Percentiles rank a stretch among this genome's conserved stretches.
These are phyloP conservation scores for Agelas oroides DNA, from an alignment of 37 sponge, comb jelly and placozoan genomes.

Conservation along the genomic window DNA sequence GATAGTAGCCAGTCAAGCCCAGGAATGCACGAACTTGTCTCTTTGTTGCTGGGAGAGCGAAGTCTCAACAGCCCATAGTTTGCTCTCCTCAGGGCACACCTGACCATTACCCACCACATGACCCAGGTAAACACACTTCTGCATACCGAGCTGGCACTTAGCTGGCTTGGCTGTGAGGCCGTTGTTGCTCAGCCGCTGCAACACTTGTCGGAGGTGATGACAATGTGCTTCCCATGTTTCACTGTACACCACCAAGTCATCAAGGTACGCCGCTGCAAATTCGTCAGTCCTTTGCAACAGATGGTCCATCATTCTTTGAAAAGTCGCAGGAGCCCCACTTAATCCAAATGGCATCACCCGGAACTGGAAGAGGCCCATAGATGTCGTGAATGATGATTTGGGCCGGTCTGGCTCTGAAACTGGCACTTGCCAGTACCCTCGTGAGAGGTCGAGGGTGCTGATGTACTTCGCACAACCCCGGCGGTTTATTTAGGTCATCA, in stretches of 20 bases:
- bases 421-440: conserved; percentile 81
- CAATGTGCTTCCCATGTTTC: conserved; percentile 63
- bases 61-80: conserved; percentile 57
- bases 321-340: conserved; percentile 72
- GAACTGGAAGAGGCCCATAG: conserved; percentile 69
- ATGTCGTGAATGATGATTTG: conserved; percentile 79
- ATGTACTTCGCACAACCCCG: conserved; percentile 50
- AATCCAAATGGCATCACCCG: conserved; percentile 83
- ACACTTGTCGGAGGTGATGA: conserved; percentile 36
- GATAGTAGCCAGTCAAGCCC: conserved; percentile 72
- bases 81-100: conserved; percentile 46
- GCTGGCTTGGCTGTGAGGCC: conserved; percentile 58
- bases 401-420: conserved; percentile 23
- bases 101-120: conserved; percentile 54
- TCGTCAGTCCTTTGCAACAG: conserved; percentile 13
- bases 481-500: conserved; percentile 64
- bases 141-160: conserved; percentile 72
- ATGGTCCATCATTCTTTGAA: conserved; percentile 76
- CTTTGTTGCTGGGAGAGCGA: conserved; percentile 46
- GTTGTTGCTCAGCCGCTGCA: conserved; percentile 20
- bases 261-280: conserved; percentile 64
- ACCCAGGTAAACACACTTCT: conserved; percentile 51
- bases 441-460: conserved; percentile 60
- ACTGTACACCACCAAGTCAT: conserved; percentile 70
- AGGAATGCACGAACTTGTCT: conserved; percentile 67